Conservation (phyloP, 2,797 vertebrate species). For the Acanthopagrus latus region DNA sequence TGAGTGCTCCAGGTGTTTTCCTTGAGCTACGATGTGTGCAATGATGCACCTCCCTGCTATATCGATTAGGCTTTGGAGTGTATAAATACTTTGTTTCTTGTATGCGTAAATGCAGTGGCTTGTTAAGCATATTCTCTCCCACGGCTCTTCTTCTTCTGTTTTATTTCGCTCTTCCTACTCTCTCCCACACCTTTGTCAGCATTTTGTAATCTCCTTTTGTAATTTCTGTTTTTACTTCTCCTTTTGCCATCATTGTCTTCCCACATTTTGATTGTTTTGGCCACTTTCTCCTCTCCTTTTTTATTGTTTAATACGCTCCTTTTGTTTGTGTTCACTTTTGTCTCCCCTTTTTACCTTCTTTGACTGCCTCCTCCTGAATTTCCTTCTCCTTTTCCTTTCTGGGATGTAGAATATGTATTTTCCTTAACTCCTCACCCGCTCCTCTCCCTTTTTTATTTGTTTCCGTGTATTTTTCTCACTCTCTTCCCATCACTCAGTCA, state of each 20-base stretch:
- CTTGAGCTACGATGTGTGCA: slow-evolving; percentile 39
- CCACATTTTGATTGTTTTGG: slow-evolving; percentile 23
- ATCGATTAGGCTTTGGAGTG: slow-evolving; percentile 58
- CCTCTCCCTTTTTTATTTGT: slow-evolving; percentile 31
- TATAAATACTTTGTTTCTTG: slow-evolving; percentile 61
- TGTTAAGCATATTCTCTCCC: slow-evolving; percentile 54
- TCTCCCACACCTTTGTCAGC: slow-evolving; percentile 55
- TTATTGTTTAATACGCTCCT: slow-evolving; percentile 8
- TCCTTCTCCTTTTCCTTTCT: slow-evolving; percentile 22
- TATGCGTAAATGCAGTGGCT: slow-evolving; percentile 63
- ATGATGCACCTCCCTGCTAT: slow-evolving; percentile 42
- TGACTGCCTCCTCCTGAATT: slow-evolving; percentile 2
- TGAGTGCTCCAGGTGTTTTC: slow-evolving; percentile 46
- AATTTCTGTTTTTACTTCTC: slow-evolving; percentile 40
- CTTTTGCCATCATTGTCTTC: slow-evolving; percentile 6
- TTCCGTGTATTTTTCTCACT: slow-evolving; percentile 47
- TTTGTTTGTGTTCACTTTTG: slow-evolving; percentile 22
- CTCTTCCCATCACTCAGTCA: slow-evolving; percentile 52
- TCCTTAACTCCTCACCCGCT: slow-evolving; percentile 27
- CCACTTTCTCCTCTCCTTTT: slow-evolving; percentile 3
- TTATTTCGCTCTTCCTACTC: slow-evolving; percentile 26
- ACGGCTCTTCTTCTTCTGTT: slow-evolving; percentile 26
- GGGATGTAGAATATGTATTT: not conserved
- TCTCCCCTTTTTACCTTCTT: slow-evolving; percentile 13
- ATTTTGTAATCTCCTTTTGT: slow-evolving; percentile 31